These are phyloP conservation scores for Julus scanicus DNA, from an alignment of 2,888 invertebrate species.

Conservation along the genomic window DNA sequence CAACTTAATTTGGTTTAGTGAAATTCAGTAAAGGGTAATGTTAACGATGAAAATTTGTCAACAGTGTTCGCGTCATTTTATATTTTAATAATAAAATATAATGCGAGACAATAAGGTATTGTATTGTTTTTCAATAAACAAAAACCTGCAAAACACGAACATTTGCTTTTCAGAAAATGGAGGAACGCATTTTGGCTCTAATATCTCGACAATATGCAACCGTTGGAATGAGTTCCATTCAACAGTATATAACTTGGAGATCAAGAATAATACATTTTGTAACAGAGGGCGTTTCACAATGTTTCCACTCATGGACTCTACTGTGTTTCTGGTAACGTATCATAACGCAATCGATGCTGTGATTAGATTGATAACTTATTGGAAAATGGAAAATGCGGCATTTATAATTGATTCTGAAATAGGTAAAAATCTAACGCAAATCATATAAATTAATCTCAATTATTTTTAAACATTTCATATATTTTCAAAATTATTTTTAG, in stretches of 20 bases:
- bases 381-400: constrained; percentile 26
- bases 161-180: too few relatives aligned
- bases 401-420: not conserved
- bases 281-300: not conserved
- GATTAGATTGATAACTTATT: constrained; percentile 10
- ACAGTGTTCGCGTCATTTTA: too few relatives aligned
- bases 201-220: too few relatives aligned
- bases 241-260: not conserved
- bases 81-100: too few relatives aligned
- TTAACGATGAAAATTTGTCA: too few relatives aligned
- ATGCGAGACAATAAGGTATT: too few relatives aligned
- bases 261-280: not conserved
- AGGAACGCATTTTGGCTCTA: too few relatives aligned
- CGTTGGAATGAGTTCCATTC: too few relatives aligned
- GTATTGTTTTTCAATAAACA: too few relatives aligned
- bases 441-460: not conserved
- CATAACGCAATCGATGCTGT: constrained; percentile 5
- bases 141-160: too few relatives aligned
- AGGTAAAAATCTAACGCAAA: not conserved
- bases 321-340: not conserved
- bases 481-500: not conserved
- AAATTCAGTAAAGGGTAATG: too few relatives aligned
- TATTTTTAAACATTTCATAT: not conserved
- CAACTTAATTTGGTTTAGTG: too few relatives aligned
- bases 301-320: not conserved